These are phyloP conservation scores for Pyrocephalus nanus DNA, from an alignment of 2,797 vertebrate species.

Conservation along the genomic window DNA sequence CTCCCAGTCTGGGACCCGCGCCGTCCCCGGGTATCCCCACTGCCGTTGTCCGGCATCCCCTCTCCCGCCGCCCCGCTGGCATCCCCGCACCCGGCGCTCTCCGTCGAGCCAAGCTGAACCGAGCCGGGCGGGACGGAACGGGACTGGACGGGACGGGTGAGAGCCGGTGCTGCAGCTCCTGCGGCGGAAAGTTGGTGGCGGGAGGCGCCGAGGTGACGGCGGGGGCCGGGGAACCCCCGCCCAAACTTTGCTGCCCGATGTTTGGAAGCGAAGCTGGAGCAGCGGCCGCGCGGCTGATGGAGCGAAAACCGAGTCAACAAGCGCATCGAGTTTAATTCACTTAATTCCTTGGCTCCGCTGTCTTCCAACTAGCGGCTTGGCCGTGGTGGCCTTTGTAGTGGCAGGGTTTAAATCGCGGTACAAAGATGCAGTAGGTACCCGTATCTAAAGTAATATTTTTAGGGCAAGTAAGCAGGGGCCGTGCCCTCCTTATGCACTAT, in stretches of 20 bases:
- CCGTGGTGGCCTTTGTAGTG: not conserved
- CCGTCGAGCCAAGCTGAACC: not conserved
- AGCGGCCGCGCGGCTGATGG: not conserved
- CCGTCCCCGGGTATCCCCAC: not conserved
- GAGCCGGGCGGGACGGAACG: not conserved
- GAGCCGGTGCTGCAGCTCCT: not conserved
- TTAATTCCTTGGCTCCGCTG: conserved; percentile 47
- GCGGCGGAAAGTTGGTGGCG: conserved; percentile 33
- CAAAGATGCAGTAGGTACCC: not conserved
- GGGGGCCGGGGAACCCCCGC: not conserved
- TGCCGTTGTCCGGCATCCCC: not conserved
- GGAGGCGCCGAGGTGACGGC: not conserved
- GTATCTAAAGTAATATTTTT: not conserved
- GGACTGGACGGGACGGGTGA: not conserved
- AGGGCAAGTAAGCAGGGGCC: not conserved
- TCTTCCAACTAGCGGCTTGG: conserved; percentile 6
- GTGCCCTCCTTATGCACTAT: too few relatives aligned
- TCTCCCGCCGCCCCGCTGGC: not conserved
- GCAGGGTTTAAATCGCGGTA: not conserved
- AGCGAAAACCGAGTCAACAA: conserved; percentile 16
- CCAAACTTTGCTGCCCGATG: not conserved
- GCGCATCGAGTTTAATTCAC: conserved; percentile 55
- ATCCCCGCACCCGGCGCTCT: not conserved
- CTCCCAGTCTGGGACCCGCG: not conserved
- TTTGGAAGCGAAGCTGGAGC: not conserved